Percentiles rank a stretch among this genome's conserved stretches.
Conservation (phyloP, 2,888 invertebrate species). For the Apantesis nais region DNA sequence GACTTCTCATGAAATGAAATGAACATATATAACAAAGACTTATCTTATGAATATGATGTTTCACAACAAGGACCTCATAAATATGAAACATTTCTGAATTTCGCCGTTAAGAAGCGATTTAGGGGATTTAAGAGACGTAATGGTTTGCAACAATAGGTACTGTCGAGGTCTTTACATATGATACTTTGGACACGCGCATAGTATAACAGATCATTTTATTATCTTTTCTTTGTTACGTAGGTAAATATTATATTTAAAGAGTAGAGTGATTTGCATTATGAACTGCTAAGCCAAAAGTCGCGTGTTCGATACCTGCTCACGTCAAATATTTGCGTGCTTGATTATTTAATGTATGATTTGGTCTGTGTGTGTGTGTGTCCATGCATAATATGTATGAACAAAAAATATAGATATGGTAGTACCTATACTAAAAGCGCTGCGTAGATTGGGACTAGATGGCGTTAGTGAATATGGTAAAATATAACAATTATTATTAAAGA, state of each 20-base stretch:
- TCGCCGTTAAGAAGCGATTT: slow-evolving; percentile 28
- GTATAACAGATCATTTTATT: not conserved
- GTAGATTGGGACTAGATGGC: too few relatives aligned
- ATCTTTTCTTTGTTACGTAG: not conserved
- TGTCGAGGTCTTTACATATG: slow-evolving; percentile 23
- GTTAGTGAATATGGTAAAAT: too few relatives aligned
- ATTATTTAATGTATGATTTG: too few relatives aligned
- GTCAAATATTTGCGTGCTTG: too few relatives aligned
- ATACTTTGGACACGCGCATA: not conserved
- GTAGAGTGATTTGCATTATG: too few relatives aligned
- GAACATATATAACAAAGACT: slow-evolving; percentile 16
- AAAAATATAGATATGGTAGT: too few relatives aligned
- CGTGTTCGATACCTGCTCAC: too few relatives aligned
- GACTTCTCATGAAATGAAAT: not conserved
- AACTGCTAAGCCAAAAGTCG: too few relatives aligned
- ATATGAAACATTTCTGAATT: slow-evolving; percentile 39
- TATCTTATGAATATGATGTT: slow-evolving; percentile 39
- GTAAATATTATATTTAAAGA: not conserved
- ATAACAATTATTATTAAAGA: not conserved
- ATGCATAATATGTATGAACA: too few relatives aligned
- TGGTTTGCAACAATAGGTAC: slow-evolving; percentile 21
- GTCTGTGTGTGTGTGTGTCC: too few relatives aligned
- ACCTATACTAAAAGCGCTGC: too few relatives aligned
- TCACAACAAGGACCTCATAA: slow-evolving; percentile 36
- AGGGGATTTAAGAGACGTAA: slow-evolving; percentile 29